Evolutionary conservation across 2,113 vertebrate species (phyloP), one percentile per base, ranked within the genome.

Genomic region (Crotophaga sulcirostris): DNA sequence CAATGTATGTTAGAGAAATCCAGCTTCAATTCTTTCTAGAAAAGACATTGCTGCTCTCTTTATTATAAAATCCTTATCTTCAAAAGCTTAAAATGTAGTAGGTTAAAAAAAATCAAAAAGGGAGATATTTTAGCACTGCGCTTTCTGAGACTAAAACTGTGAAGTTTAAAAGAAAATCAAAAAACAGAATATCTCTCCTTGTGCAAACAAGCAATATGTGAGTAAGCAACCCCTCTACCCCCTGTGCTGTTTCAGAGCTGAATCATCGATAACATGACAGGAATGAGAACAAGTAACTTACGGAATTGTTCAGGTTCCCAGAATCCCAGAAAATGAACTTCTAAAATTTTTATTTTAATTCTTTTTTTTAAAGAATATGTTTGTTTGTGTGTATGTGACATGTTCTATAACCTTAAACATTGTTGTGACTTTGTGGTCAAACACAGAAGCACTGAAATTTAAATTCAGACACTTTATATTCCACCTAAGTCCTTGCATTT

Each of bases 1-100:
- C 59, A 78, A 38, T 59, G 56, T 33, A 56, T 0, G 11, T 86
- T 95, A 95, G 51, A 76, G 47, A 94, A 47, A 40, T n/a, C 33
- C 25, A 51, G 87, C 56, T 94, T 80, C 81, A 51, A 58, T 85
- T 94, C 74, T 90, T 51, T 93, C 38, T 38, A 69, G 49, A 69
- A 89, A 80, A 96, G 68, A 38, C 12, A 59, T 17, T 93, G n/a
- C 67, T 40, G 33, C 7, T 93, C 7, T 89, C 86, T 86, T 81
- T 92, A 70, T 89, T 92, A 85, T 3, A 95, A 62, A 67, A 81
- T 45, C 34, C 20, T 91, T 72, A 74, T 87, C 84, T 86, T 67
- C 89, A 79, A 67, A 85, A 93, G 20, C 85, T 95, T 81, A 80
- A 95, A 90, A 83, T 52, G 11, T 31, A 59, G 31, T 91, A 56